Evolutionary conservation across 2,113 vertebrate genomes (phyloP).

Genomic region (Chionis minor): DNA sequence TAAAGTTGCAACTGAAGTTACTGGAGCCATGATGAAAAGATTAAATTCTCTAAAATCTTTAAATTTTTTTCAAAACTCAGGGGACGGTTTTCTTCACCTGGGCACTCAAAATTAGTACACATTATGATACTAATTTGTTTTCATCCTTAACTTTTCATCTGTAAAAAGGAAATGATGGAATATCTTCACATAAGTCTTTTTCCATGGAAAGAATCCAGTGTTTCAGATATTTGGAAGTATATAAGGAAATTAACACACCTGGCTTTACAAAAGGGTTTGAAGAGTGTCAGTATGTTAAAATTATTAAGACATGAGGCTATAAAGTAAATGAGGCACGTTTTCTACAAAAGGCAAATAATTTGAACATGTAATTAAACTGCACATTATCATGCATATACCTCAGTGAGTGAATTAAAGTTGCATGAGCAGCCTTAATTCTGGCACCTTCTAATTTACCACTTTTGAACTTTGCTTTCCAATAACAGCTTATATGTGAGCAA

Average conservation of each 20-base stretch:
- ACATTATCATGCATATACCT: background rate
- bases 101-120: background rate
- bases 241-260: background rate
- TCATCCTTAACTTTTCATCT: background rate
- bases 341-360: background rate
- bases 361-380: background rate
- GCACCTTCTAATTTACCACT: background rate
- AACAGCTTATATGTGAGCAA: background rate
- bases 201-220: background rate
- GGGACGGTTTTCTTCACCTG: background rate
- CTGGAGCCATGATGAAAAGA: background rate
- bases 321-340: background rate
- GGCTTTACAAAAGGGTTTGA: background rate
- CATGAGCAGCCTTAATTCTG: background rate
- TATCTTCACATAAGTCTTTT: background rate
- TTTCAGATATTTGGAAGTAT: background rate
- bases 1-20: background rate
- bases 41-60: background rate
- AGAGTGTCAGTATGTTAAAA: background rate
- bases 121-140: background rate
- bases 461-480: background rate
- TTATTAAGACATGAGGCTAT: background rate
- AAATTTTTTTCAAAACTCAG: background rate
- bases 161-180: background rate
- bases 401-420: background rate